Percentiles rank a stretch among this genome's conserved stretches.
These are phyloP conservation scores for Phymastichus coffea DNA, from an alignment of 1,140 invertebrate species.

Conservation along the genomic window DNA sequence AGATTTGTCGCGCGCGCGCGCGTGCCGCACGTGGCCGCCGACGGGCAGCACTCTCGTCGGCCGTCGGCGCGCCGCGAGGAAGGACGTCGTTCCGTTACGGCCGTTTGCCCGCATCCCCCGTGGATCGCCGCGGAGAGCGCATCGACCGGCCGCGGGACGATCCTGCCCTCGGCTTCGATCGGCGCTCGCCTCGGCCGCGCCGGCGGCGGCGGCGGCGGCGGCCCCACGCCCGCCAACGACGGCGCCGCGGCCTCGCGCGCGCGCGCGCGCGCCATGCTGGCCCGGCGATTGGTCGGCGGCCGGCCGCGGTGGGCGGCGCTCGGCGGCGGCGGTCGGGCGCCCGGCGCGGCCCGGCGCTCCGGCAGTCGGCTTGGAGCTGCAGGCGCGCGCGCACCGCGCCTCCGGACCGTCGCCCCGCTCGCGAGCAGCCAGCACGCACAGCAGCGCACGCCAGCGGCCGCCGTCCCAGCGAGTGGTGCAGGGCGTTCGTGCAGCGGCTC, in stretches of 20 bases:
- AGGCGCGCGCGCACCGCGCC: not conserved
- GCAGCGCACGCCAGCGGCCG: not conserved
- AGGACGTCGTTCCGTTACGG: too few relatives aligned
- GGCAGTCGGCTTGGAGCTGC: slow-evolving; percentile 23
- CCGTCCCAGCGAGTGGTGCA: not conserved
- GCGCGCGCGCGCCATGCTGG: slow-evolving; percentile 52
- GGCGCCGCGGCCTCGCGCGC: slow-evolving; percentile 34
- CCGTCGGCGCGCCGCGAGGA: too few relatives aligned
- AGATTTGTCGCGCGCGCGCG: too few relatives aligned
- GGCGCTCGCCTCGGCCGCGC: too few relatives aligned
- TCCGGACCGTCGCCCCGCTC: not conserved
- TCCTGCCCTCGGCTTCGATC: too few relatives aligned
- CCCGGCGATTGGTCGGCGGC: slow-evolving; percentile 41
- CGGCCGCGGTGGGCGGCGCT: slow-evolving; percentile 32
- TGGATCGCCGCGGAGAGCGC: slow-evolving; percentile 38
- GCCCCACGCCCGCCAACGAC: too few relatives aligned
- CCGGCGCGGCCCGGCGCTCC: not conserved
- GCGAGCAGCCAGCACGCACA: not conserved
- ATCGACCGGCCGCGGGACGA: too few relatives aligned
- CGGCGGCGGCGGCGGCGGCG: slow-evolving; percentile 18
- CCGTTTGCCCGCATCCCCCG: slow-evolving; percentile 38
- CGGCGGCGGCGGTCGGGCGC: slow-evolving; percentile 27
- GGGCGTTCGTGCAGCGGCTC: not conserved
- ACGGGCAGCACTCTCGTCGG: too few relatives aligned
- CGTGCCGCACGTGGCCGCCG: too few relatives aligned